A percentile compares a stretch with the other conserved stretches of the same genome.
phyloP scores from a whole-genome alignment of 2,113 vertebrate genomes.

The Coregonus clupeaformis region DNA sequence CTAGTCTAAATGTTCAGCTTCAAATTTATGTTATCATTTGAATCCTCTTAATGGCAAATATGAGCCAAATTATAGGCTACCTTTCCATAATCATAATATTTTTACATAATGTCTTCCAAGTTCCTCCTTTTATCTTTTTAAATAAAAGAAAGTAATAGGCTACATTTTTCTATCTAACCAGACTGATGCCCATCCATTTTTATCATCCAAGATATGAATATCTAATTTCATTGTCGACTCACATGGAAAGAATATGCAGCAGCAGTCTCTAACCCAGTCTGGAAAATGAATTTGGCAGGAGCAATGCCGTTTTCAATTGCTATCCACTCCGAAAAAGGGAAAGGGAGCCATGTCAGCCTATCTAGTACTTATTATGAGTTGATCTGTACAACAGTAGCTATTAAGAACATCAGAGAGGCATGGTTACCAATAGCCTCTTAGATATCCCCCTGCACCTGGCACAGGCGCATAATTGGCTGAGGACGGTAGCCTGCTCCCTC shows the following conservation, averaged over 20 bases:
- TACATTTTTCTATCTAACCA: too few species aligned
- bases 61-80: too few species aligned
- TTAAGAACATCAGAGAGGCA: constrained; percentile 75
- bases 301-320: constrained; percentile 55
- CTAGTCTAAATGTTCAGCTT: too few species aligned
- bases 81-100: too few species aligned
- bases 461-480: constrained; percentile 77
- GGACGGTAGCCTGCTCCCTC: constrained; percentile 65
- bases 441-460: constrained; percentile 76
- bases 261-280: constrained; percentile 26
- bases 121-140: too few species aligned
- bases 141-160: too few species aligned
- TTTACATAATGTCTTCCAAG: too few species aligned
- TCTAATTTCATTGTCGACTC: neutral
- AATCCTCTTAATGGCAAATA: too few species aligned
- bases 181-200: neutral
- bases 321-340: constrained; percentile 50
- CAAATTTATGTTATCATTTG: too few species aligned
- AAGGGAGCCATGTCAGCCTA: constrained; percentile 67
- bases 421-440: constrained; percentile 77
- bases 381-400: constrained; percentile 71
- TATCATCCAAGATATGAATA: neutral
- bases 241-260: neutral
- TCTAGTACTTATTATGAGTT: constrained; percentile 75
- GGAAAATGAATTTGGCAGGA: constrained; percentile 69